Base-by-base conservation (phyloP, 2,797 vertebrate species). In the Myotis myotis region DNA sequence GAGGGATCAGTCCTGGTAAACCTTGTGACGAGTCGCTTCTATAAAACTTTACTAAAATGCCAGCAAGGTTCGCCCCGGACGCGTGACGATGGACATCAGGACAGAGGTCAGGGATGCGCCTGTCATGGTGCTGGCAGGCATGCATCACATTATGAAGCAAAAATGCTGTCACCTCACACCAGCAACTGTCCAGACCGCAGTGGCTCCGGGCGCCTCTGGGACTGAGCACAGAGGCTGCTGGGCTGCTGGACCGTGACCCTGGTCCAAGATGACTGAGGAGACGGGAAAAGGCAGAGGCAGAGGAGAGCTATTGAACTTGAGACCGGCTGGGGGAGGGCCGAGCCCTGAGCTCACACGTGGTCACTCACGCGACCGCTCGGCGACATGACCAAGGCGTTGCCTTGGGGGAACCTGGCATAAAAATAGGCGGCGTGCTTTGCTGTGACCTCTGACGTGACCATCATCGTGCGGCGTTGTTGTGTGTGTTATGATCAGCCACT, bases 201-300 rank as follows among this genome's bases (percentile, higher is more conserved):
- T 2, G 15, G 88, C 11, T 49, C 51, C 1, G 0, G 8, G 30
- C 2, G 9, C 28, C 53, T 75, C 11, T 0, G 53, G 38, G n/a
- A 19, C 53, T 12, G 38, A n/a, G 3, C 15, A 5, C n/a, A 20
- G 74, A 88, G 71, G 81, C 28, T 62, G 33, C 1, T 17, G 38
- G 60, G 23, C 6, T 49, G 23, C 41, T 4, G 20, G 72, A 66
- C 88, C 79, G 20, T 33, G 41, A n/a, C 51, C 22, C 68, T 36
- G 33, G 36, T 51, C 53, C 66, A 44, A 1, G 3, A 86, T 7
- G n/a, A 44, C 62, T 41, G 49, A 51, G 30, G 25, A 19, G 33
- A 76, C 17, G 38, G 62, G 47, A 78, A 38, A 81, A n/a, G 49
- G 30, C n/a, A 8, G 30, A 66, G 68, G 78, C 70, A 55, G 78